Percentiles rank a stretch among this genome's conserved stretches.
These are phyloP conservation scores for Bicyclus anynana DNA, from an alignment of 1,140 invertebrate genomes.

Conservation along the genomic window DNA sequence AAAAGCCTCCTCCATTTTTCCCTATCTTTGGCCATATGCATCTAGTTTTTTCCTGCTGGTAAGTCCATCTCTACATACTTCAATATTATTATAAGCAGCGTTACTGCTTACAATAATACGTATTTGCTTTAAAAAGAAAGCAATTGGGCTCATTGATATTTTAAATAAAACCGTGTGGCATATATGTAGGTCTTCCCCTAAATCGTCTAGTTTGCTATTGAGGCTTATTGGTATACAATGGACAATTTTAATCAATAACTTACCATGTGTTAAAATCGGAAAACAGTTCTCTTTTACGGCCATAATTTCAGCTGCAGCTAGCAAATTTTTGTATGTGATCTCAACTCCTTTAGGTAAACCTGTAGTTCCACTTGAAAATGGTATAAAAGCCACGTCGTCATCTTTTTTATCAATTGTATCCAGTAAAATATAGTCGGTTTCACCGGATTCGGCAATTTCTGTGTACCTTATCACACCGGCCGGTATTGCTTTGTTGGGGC, in stretches of 20 bases:
- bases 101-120: too few species aligned
- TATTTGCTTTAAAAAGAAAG: too few species aligned
- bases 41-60: too few species aligned
- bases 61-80: too few species aligned
- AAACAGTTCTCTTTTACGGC: slow-evolving; percentile 32
- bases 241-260: slow-evolving; percentile 11
- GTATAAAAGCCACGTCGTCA: slow-evolving; percentile 78
- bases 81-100: too few species aligned
- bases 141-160: too few species aligned
- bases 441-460: slow-evolving; percentile 66
- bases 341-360: slow-evolving; percentile 94
- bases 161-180: too few species aligned
- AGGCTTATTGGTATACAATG: too few species aligned
- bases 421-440: slow-evolving; percentile 46
- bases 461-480: slow-evolving; percentile 69
- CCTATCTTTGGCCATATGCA: too few species aligned
- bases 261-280: slow-evolving; percentile 47
- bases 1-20: too few species aligned
- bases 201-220: too few species aligned
- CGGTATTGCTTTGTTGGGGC: slow-evolving; percentile 47
- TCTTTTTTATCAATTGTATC: slow-evolving; percentile 52
- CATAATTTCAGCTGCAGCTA: slow-evolving; percentile 79
- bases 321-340: slow-evolving; percentile 87
- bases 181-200: too few species aligned
- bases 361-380: slow-evolving; percentile 92